Percentiles rank a stretch among this genome's conserved stretches.
Conservation (phyloP, 1,140 invertebrate species). For the Aphelenchoides fujianensis region DNA sequence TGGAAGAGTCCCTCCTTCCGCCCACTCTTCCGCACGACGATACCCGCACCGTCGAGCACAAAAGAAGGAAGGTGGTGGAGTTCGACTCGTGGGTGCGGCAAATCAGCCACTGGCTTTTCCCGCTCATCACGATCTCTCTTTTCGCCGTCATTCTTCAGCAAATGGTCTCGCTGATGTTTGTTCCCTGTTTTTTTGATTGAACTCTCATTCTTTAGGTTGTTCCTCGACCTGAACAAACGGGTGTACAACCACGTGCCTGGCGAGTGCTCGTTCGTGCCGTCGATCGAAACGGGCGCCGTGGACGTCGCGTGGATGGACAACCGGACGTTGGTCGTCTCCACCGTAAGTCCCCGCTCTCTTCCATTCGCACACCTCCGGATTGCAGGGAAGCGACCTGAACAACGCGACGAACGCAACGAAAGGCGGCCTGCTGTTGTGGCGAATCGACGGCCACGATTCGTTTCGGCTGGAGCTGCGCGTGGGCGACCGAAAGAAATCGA, state of each 20-base stretch:
- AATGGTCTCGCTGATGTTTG: neutral
- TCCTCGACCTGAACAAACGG: slow-evolving; percentile 25
- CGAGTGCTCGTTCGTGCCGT: slow-evolving; percentile 14
- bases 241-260: slow-evolving; percentile 33
- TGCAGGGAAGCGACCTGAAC: slow-evolving; percentile 19
- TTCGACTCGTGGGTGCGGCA: neutral
- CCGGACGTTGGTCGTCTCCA: neutral
- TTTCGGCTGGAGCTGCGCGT: neutral
- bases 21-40: too few species aligned
- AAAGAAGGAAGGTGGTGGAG: too few species aligned
- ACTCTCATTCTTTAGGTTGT: neutral
- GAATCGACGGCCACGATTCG: neutral
- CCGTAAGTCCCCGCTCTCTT: neutral
- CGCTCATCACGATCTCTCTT: neutral
- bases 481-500: too few species aligned
- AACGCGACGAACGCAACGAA: slow-evolving; percentile 24
- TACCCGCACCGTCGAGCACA: too few species aligned
- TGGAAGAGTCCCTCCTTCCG: too few species aligned
- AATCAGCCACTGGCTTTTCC: neutral
- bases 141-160: neutral
- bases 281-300: slow-evolving; percentile 16
- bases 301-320: slow-evolving; percentile 11
- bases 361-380: neutral
- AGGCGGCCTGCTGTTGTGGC: slow-evolving; percentile 4
- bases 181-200: neutral